Evolutionary conservation across 92 coral and sea anemone genomes (phyloP).

Genomic region (Desmophyllum pertusum): DNA sequence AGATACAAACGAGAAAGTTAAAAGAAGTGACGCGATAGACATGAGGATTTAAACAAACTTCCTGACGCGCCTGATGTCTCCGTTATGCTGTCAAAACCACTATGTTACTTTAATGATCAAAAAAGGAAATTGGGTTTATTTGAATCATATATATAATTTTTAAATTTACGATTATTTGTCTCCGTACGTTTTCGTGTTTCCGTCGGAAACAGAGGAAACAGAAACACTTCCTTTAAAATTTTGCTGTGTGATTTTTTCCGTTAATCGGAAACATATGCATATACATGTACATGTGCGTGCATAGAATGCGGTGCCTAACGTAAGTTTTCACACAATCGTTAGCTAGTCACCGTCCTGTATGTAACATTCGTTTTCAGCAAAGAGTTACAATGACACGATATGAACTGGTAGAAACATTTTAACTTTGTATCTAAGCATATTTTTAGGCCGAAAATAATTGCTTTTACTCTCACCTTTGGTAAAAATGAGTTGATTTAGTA

Average conservation of each 20-base stretch:
- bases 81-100: background rate
- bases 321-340: slow-evolving; percentile 13
- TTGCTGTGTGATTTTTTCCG: background rate
- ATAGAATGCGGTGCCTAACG: too few relatives aligned
- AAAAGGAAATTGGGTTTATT: too few relatives aligned
- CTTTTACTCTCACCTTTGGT: background rate
- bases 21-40: too few relatives aligned
- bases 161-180: background rate
- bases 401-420: background rate
- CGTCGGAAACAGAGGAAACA: background rate
- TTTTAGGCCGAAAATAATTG: background rate
- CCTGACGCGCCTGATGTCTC: background rate
- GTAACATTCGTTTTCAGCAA: background rate
- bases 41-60: too few relatives aligned
- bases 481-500: background rate
- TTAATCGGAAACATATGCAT: background rate
- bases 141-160: too few relatives aligned
- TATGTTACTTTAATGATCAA: too few relatives aligned
- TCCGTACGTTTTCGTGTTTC: background rate
- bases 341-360: slow-evolving; percentile 14
- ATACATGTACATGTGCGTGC: too few relatives aligned
- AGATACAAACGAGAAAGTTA: too few relatives aligned
- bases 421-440: background rate
- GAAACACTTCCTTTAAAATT: background rate
- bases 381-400: background rate